Conservation (phyloP, 2,797 vertebrate genomes). For the Macroramphosus scolopax region DNA sequence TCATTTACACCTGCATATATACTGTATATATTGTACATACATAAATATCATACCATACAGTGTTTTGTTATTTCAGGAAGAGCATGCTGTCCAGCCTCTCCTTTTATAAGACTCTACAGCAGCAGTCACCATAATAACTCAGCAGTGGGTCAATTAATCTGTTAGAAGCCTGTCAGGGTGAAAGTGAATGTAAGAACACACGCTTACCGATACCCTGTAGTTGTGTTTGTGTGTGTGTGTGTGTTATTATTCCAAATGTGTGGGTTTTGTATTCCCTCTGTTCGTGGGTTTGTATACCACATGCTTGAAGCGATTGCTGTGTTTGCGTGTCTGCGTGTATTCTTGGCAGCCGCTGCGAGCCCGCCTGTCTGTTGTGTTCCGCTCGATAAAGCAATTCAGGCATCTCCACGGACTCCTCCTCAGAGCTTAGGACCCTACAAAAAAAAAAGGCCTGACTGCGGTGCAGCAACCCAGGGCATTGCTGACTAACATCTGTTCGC, state of each 20-base stretch:
- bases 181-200: constrained; percentile 10
- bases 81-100: too few species aligned
- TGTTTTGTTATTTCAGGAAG: too few species aligned
- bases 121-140: constrained; percentile 21
- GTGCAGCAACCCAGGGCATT: constrained; percentile 57
- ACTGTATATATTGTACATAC: too few species aligned
- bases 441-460: constrained; percentile 39
- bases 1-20: background rate
- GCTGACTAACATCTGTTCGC: constrained; percentile 75
- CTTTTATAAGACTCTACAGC: constrained; percentile 10
- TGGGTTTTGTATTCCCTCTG: constrained; percentile 6
- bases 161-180: constrained; percentile 26
- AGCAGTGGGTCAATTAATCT: constrained; percentile 31
- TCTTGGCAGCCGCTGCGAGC: constrained; percentile 42
- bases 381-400: constrained; percentile 67
- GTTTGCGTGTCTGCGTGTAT: constrained; percentile 39
- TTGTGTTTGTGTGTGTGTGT: constrained; percentile 20
- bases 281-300: constrained; percentile 37
- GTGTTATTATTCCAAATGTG: constrained; percentile 20
- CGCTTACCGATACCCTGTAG: constrained; percentile 16
- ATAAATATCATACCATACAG: too few species aligned
- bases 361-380: constrained; percentile 57
- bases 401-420: constrained; percentile 58
- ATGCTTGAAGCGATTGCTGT: constrained; percentile 23
- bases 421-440: constrained; percentile 58